phyloP scores from a whole-genome alignment of 2,888 invertebrate species.

The Heliconius charithonia region DNA sequence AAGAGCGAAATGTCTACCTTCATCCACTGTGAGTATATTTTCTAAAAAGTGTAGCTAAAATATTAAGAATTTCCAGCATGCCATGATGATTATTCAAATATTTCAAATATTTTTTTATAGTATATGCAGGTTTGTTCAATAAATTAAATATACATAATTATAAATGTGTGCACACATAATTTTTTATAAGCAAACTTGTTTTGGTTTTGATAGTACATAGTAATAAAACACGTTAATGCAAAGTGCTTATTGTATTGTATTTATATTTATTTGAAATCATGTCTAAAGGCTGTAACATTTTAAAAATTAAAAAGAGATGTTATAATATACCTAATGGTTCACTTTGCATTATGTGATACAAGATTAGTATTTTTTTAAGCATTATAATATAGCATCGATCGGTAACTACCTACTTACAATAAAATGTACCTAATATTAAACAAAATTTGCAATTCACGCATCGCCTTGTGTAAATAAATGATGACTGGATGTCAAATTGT shows the following conservation, averaged over 20 bases:
- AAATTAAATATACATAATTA: constrained; percentile 18
- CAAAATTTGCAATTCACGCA: constrained; percentile 45
- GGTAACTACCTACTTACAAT: constrained; percentile 46
- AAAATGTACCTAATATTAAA: constrained; percentile 24
- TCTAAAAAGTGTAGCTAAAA: constrained; percentile 15
- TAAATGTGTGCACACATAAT: constrained; percentile 8
- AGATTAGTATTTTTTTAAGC: constrained; percentile 24
- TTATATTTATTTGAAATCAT: constrained; percentile 1
- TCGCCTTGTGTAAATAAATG: constrained; percentile 63
- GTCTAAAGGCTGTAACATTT: constrained; percentile 6
- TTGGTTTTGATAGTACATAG: background rate
- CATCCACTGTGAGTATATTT: constrained; percentile 12
- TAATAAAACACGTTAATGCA: background rate
- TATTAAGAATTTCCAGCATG: background rate
- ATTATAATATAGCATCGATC: constrained; percentile 24
- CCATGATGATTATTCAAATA: constrained; percentile 7
- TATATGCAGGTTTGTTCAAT: constrained; percentile 18
- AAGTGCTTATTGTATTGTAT: background rate
- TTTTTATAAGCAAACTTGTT: constrained; percentile 2
- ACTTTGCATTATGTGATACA: constrained; percentile 24
- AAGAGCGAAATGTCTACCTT: background rate
- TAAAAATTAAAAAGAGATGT: background rate
- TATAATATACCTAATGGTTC: constrained; percentile 6
- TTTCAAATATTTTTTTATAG: constrained; percentile 29
- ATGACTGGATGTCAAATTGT: constrained; percentile 47